phyloP scores from a whole-genome alignment of 2,888 invertebrate genomes.

The Eupeodes luniger region DNA sequence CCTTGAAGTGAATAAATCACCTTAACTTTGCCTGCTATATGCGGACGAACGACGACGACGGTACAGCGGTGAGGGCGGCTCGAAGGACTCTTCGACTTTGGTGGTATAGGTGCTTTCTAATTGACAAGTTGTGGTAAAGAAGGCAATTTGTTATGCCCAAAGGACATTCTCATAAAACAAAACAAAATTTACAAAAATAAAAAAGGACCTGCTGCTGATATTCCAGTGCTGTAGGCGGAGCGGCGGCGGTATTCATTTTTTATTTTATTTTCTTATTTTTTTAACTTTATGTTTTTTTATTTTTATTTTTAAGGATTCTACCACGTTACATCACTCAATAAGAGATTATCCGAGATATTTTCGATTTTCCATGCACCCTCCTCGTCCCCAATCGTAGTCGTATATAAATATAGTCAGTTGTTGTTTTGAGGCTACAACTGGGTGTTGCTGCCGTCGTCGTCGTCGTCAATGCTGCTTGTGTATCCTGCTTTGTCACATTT shows the following conservation, averaged over 20 bases:
- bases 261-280: not conserved
- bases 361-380: conserved; percentile 47
- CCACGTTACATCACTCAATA: conserved; percentile 71
- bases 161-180: conserved; percentile 68
- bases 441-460: not conserved
- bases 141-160: conserved; percentile 62
- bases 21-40: conserved; percentile 9
- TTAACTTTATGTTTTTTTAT: not conserved
- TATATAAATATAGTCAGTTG: not conserved
- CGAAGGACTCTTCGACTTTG: conserved; percentile 31
- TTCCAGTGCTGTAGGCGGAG: conserved; percentile 24
- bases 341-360: conserved; percentile 72
- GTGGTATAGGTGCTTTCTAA: conserved; percentile 59
- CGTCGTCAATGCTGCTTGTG: not conserved
- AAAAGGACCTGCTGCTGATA: conserved; percentile 57
- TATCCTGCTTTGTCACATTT: conserved; percentile 53
- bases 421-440: not conserved
- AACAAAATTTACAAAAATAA: conserved; percentile 41
- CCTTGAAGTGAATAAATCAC: conserved; percentile 69
- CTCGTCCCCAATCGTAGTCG: not conserved
- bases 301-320: conserved; percentile 59
- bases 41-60: too few species aligned
- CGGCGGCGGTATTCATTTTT: conserved; percentile 31
- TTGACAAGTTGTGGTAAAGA: conserved; percentile 57
- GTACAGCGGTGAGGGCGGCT: too few species aligned